Base-by-base conservation (phyloP, 1,140 invertebrate species). In the Ctenoplectra terminalis region DNA sequence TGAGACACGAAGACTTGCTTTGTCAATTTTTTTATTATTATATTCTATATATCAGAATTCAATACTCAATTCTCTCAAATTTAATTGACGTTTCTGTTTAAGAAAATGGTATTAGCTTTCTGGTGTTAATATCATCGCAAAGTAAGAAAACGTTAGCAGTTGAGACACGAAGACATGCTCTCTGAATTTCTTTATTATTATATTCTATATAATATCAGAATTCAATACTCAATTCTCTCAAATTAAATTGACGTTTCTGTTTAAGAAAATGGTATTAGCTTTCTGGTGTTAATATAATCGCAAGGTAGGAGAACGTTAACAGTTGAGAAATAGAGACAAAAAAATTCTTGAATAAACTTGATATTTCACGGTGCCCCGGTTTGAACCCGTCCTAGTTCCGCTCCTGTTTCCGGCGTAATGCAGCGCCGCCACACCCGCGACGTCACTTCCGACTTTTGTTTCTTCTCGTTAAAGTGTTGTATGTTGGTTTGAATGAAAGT, bases 401-500 rank as follows among this genome's bases (percentile, higher is more conserved):
- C 17, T 13, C 40, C 50, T 78, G 75, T 40, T 34, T 34, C 9
- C n/a, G 26, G 26, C 17, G 31, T 71, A 48, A 66, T 66, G 48
- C 17, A 48, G 17, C 40, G 40, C 29, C 50, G 15, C 54, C 40
- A 29, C 37, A 43, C 43, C 52, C 66, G 54, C 26, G 29, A 20
- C 66, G 29, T 46, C n/a, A 37, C 11, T 60, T 70, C 17, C 66
- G 9, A 63, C 23, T 29, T 34, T 61, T 17, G 29, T 54, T 34
- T 52, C 29, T 23, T 8, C 0, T 4, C 20, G 46, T 73, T 73
- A 64, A 64, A 29, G 29, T 17, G 69, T 31, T 52, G 31, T 29
- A 58, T 60, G 67, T 43, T 72, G 20, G 26, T 79, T 61, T 2
- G 34, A 63, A 79, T 72, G 34, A 60, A 60, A 72, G 34, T 72